Percentiles rank a stretch among this genome's conserved stretches.
phyloP scores from a whole-genome alignment of 2,113 vertebrate species.

The Labeo catla region DNA sequence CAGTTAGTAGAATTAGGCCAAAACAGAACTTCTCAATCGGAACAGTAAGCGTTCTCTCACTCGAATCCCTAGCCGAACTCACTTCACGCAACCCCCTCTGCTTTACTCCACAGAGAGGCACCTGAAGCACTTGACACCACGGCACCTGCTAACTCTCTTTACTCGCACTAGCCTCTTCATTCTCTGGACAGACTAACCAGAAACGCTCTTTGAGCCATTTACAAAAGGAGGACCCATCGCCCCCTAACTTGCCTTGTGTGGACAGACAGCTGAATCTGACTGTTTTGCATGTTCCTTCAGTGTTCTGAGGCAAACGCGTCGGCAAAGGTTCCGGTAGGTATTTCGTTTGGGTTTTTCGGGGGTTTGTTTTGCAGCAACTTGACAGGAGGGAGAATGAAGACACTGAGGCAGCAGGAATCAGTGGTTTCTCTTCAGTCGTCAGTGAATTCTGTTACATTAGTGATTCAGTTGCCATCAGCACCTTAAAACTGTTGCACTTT shows the following conservation, averaged over 20 bases:
- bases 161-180: constrained; percentile 18
- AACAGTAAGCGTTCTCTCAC: background rate
- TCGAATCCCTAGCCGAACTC: background rate
- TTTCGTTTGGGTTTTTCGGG: background rate
- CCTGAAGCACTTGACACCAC: constrained; percentile 49
- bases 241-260: constrained; percentile 17
- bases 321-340: background rate
- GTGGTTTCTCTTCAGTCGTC: constrained; percentile 43
- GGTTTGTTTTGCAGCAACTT: constrained; percentile 12
- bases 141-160: background rate
- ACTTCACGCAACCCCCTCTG: background rate
- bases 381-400: constrained; percentile 34
- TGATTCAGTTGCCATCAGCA: constrained; percentile 74
- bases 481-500: constrained; percentile 81
- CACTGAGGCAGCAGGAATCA: constrained; percentile 46
- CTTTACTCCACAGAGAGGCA: constrained; percentile 7
- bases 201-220: constrained; percentile 41
- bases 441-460: constrained; percentile 56
- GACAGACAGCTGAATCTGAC: constrained; percentile 30
- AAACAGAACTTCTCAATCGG: constrained; percentile 17
- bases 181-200: constrained; percentile 45
- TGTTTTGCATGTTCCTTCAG: constrained; percentile 55
- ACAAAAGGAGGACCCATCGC: constrained; percentile 17
- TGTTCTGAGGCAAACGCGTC: constrained; percentile 46
- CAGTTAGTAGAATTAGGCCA: constrained; percentile 33